phyloP scores from a whole-genome alignment of 30 jellyfish, hydroid and myxozoan genomes.

The Morbakka virulenta region DNA sequence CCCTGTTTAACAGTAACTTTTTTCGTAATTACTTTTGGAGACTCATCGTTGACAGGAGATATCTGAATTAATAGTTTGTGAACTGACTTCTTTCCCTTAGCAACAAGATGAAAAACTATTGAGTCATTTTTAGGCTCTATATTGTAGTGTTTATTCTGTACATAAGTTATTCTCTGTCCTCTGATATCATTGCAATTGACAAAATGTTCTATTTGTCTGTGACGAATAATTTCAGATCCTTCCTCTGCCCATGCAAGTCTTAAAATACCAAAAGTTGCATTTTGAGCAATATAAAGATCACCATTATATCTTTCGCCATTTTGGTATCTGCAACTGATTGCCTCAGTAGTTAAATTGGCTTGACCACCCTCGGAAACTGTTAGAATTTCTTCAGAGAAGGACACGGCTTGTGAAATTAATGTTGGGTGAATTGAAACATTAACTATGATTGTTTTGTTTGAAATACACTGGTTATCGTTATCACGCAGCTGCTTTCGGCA shows the following conservation, averaged over 20 bases:
- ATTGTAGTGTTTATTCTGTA: not conserved
- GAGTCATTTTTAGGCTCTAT: not conserved
- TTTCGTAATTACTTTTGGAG: not conserved
- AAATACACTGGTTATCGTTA: too few species aligned
- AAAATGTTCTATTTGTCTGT: not conserved
- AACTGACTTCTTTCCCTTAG: not conserved
- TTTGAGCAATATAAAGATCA: too few species aligned
- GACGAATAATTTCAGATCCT: not conserved
- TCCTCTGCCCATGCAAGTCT: not conserved
- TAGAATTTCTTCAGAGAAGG: too few species aligned
- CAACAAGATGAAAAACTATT: not conserved
- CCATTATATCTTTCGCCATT: too few species aligned
- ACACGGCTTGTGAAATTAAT: too few species aligned
- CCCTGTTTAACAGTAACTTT: not conserved
- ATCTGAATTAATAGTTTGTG: not conserved
- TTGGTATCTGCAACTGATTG: too few species aligned
- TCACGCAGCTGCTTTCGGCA: too few species aligned
- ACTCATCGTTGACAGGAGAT: not conserved
- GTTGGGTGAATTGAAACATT: too few species aligned
- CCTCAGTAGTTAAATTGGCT: too few species aligned
- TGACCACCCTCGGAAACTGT: too few species aligned
- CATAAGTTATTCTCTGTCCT: not conserved
- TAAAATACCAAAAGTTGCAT: not conserved
- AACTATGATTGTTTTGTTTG: too few species aligned
- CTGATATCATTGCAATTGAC: not conserved